Base-by-base conservation (phyloP, 2,113 vertebrate genomes). In the Elgaria multicarinata region DNA sequence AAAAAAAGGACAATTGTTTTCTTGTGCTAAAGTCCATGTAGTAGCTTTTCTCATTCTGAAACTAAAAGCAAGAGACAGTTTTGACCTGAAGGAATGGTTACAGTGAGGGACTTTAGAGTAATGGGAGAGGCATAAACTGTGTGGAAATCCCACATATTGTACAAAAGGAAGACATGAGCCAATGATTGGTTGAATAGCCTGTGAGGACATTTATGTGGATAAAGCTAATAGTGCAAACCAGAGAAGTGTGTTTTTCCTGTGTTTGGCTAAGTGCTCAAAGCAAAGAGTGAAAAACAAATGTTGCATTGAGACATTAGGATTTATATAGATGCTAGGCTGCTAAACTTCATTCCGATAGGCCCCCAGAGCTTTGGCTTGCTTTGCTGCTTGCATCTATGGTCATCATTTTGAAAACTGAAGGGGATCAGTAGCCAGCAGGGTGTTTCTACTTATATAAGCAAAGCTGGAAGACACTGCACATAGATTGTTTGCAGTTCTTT, bases 181-280 rank as follows among this genome's bases (percentile, higher is more conserved):
- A 92, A 91, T 89, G 75, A 81, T 81, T 0, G 0, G 77, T 71
- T 91, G 36, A 86, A 78, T 82, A 90, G 13, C 14, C 75, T 88
- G 16, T 91, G 72, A 93, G 87, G 81, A 92, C 88, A 58, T 92
- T 80, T 93, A 86, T 87, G 4, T 31, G 86, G 33, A 87, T 86
- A 91, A 93, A 92, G 14, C 3, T 92, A 92, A 93, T 50, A 88
- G 39, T n/a, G n/a, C 80, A 64, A 93, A 91, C 79, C 89, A 72
- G 87, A 89, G 77, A 75, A 83, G 0, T 0, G n/a, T 89, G 82
- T 92, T 92, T 90, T 33, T 94, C 6, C 78, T 78, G 62, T 87
- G 74, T 87, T 78, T 62, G 88, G 2, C 82, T 86, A 76, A 75
- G 6, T 79, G 26, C 81, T 89, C 90, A 88, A 91, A 92, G 28